Percentiles rank a stretch among this genome's conserved stretches.
phyloP scores from a whole-genome alignment of 2,797 vertebrate genomes.

The Pipistrellus pipistrellus region DNA sequence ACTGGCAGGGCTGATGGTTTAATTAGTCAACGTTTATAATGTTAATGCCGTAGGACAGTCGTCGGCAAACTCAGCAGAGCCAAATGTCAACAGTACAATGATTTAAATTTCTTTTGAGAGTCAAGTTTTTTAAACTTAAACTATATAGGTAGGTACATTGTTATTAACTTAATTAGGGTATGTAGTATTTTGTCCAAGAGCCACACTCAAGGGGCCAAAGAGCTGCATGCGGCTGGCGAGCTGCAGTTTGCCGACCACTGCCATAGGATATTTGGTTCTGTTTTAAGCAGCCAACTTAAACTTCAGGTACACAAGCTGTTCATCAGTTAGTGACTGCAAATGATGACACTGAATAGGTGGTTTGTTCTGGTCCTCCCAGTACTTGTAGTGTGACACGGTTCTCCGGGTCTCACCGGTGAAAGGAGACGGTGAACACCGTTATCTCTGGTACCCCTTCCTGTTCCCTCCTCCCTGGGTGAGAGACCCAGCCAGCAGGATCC shows the following conservation, averaged over 20 bases:
- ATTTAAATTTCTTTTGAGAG: too few species aligned
- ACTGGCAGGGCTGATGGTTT: neutral
- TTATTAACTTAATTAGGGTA: too few species aligned
- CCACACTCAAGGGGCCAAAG: too few species aligned
- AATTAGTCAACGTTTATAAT: neutral
- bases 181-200: too few species aligned
- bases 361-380: neutral
- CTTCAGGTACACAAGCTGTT: neutral
- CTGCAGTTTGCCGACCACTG: too few species aligned
- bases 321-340: neutral
- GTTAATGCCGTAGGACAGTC: neutral
- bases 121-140: too few species aligned
- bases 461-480: neutral
- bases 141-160: too few species aligned
- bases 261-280: neutral
- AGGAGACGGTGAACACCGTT: neutral
- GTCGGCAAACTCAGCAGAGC: too few species aligned
- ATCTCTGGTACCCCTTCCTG: neutral
- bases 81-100: too few species aligned
- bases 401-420: neutral
- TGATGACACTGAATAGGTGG: neutral
- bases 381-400: neutral
- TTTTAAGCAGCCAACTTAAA: constrained; percentile 9
- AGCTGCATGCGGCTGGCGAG: too few species aligned
- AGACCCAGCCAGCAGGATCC: neutral